A percentile compares a stretch with the other conserved stretches of the same genome.
phyloP scores from a whole-genome alignment of 2,113 vertebrate species.

The Echinops telfairi region DNA sequence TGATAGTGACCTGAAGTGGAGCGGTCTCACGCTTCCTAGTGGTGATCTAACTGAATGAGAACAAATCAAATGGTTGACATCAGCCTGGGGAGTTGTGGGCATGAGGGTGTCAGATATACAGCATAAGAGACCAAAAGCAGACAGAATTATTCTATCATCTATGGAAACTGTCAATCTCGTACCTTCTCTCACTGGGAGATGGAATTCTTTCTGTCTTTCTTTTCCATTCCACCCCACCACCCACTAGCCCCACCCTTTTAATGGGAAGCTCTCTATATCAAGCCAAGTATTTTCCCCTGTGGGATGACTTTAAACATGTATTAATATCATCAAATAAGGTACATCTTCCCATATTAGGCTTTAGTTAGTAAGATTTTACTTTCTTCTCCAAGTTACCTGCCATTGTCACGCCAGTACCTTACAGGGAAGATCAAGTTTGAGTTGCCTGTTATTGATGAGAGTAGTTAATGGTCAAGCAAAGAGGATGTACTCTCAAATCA shows the following conservation, averaged over 20 bases:
- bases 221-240: background rate
- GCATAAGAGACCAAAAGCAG: background rate
- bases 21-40: background rate
- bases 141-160: constrained; percentile 16
- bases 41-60: background rate
- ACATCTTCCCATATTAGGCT: background rate
- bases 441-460: background rate
- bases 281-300: background rate
- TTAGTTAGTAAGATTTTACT: constrained; percentile 62
- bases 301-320: constrained; percentile 11
- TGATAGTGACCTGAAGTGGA: background rate
- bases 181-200: background rate
- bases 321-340: constrained; percentile 52
- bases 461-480: background rate
- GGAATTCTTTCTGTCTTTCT: background rate
- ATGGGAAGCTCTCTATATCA: background rate
- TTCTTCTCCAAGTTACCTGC: constrained; percentile 8
- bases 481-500: background rate
- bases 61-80: background rate
- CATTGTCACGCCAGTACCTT: background rate
- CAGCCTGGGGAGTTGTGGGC: background rate
- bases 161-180: background rate
- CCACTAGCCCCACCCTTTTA: too few relatives aligned
- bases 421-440: background rate
- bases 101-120: background rate